A percentile compares a stretch with the other conserved stretches of the same genome.
Evolutionary conservation across 1,140 invertebrate species (phyloP).

Genomic region (Brachystomella parvula): DNA sequence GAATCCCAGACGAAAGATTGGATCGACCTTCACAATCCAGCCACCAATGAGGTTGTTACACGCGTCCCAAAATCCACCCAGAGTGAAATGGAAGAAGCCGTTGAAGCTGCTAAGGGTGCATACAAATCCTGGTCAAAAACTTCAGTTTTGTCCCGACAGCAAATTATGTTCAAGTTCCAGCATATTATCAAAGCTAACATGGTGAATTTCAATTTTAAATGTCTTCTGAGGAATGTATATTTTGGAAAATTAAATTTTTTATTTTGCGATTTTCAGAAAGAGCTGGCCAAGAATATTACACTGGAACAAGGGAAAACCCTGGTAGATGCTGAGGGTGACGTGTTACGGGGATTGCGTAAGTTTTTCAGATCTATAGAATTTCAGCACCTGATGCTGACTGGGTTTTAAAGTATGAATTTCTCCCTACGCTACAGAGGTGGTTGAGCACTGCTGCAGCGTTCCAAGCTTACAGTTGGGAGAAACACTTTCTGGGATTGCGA

Average conservation of each 20-base stretch:
- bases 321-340: constrained; percentile 95
- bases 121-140: constrained; percentile 81
- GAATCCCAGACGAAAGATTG: constrained; percentile 87
- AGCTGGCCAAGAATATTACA: constrained; percentile 86
- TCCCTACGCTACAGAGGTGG: constrained; percentile 74
- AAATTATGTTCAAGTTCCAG: constrained; percentile 89
- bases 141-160: constrained; percentile 87
- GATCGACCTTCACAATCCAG: constrained; percentile 90
- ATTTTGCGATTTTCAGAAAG: constrained; percentile 55
- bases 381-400: not conserved
- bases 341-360: constrained; percentile 89
- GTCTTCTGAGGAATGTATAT: constrained; percentile 49
- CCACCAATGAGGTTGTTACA: constrained; percentile 71
- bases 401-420: not conserved
- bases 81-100: constrained; percentile 84
- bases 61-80: constrained; percentile 84
- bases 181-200: constrained; percentile 67
- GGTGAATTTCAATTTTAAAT: constrained; percentile 44
- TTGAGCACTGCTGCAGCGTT: constrained; percentile 91
- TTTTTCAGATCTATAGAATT: constrained; percentile 37
- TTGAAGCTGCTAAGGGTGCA: constrained; percentile 75
- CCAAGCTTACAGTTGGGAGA: constrained; percentile 87
- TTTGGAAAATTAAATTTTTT: constrained; percentile 8
- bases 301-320: constrained; percentile 96
- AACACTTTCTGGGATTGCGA: constrained; percentile 79